Evolutionary conservation across 2,797 vertebrate genomes (phyloP).

Genomic region (Muscicapa comitata): DNA sequence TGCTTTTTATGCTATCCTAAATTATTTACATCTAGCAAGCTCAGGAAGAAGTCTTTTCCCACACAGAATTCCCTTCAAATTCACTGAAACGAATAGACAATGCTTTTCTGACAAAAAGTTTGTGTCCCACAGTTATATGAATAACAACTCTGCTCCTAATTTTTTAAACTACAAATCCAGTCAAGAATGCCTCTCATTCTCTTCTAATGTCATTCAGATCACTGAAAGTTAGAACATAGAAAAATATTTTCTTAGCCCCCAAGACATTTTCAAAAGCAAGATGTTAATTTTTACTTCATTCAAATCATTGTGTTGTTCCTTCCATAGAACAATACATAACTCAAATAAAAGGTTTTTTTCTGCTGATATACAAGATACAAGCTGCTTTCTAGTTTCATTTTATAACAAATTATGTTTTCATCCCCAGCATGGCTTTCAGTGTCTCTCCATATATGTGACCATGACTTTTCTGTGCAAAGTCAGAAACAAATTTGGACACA

Average conservation of each 20-base stretch:
- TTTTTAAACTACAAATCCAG: slow-evolving; percentile 46
- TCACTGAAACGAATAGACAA: slow-evolving; percentile 20
- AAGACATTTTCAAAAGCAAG: neutral
- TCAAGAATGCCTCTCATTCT: neutral
- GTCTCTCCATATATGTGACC: neutral
- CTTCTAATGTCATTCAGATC: slow-evolving; percentile 29
- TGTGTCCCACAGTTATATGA: slow-evolving; percentile 28
- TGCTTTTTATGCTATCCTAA: slow-evolving; percentile 8
- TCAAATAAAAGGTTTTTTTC: neutral
- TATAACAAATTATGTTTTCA: neutral
- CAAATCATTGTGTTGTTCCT: neutral
- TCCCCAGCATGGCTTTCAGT: neutral
- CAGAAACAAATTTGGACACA: neutral
- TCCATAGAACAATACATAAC: neutral
- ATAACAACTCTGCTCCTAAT: neutral
- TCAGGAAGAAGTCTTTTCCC: slow-evolving; percentile 14
- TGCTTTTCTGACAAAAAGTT: neutral
- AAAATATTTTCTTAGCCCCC: neutral
- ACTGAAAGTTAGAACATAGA: neutral
- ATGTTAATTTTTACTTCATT: neutral
- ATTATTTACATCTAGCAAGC: slow-evolving; percentile 49
- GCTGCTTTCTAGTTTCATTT: neutral
- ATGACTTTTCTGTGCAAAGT: neutral
- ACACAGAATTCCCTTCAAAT: slow-evolving; percentile 7
- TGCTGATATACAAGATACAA: neutral